Conservation (phyloP, 92 coral and sea anemone species). For the Porites divaricata region DNA sequence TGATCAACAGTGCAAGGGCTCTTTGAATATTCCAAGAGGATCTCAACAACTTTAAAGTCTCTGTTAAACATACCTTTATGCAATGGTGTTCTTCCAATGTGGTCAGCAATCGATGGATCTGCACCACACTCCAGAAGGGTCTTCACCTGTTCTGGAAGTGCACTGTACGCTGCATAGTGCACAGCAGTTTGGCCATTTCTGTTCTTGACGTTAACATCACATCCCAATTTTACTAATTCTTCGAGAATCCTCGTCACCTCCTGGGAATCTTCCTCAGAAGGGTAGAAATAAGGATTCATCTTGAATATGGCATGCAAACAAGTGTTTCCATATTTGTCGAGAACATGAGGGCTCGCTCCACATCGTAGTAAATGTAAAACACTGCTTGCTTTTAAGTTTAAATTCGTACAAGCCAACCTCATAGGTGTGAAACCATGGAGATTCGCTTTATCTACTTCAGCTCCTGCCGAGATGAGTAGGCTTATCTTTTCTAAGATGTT, state of each 20-base stretch:
- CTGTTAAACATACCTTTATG: slow-evolving; percentile 40
- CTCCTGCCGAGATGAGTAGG: slow-evolving; percentile 47
- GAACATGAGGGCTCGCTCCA: background rate
- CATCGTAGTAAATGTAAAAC: slow-evolving; percentile 13
- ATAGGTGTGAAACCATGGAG: slow-evolving; percentile 29
- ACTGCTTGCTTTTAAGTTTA: slow-evolving; percentile 5
- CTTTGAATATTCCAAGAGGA: slow-evolving; percentile 25
- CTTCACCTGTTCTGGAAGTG: slow-evolving; percentile 5
- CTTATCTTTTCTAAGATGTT: slow-evolving; percentile 34
- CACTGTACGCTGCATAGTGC: slow-evolving; percentile 43
- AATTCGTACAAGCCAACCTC: slow-evolving; percentile 35
- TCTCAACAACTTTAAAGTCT: slow-evolving; percentile 28
- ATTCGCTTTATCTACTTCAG: slow-evolving; percentile 33
- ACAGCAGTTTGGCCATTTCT: slow-evolving; percentile 39
- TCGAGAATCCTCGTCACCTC: slow-evolving; percentile 27
- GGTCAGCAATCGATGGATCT: slow-evolving; percentile 29
- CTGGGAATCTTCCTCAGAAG: slow-evolving; percentile 5
- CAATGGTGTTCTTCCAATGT: slow-evolving; percentile 51
- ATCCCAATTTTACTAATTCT: slow-evolving; percentile 1
- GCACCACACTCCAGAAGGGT: slow-evolving; percentile 44
- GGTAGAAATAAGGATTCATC: slow-evolving; percentile 18
- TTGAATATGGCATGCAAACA: slow-evolving; percentile 30
- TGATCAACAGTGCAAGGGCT: slow-evolving; percentile 22
- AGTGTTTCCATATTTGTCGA: slow-evolving; percentile 20
- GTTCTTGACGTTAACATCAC: slow-evolving; percentile 18